phyloP scores from a whole-genome alignment of 37 sponge, comb jelly and placozoan species.

The Geodia barretti region DNA sequence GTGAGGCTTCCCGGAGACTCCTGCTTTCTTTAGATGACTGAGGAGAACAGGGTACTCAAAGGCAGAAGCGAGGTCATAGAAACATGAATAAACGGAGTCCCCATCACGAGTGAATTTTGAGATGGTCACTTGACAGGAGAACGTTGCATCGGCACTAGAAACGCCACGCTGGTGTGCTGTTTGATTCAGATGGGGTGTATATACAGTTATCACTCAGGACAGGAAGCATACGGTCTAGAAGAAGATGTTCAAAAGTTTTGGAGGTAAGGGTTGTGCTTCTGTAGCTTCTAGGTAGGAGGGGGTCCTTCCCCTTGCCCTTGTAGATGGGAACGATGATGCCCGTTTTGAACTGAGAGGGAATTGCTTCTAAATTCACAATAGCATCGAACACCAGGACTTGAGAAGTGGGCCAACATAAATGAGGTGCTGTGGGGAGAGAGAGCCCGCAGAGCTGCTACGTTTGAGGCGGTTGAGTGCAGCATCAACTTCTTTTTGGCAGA shows the following conservation, averaged over 20 bases:
- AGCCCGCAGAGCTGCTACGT: too few species aligned
- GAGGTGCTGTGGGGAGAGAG: too few species aligned
- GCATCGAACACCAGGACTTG: conserved; percentile 3
- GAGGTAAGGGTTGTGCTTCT: conserved; percentile 26
- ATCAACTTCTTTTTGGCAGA: too few species aligned
- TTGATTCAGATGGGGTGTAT: conserved; percentile 17
- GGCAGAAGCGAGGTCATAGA: conserved; percentile 10
- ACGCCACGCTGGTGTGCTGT: conserved; percentile 19
- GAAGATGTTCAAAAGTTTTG: conserved; percentile 13
- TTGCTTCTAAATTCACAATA: conserved; percentile 8
- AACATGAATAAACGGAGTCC: conserved; percentile 8
- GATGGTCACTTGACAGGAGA: neutral
- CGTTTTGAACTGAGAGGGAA: conserved; percentile 17
- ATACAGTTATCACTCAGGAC: too few species aligned
- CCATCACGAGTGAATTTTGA: neutral
- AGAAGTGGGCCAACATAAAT: too few species aligned
- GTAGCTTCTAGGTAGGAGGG: conserved; percentile 4
- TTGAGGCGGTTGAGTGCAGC: too few species aligned
- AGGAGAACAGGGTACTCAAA: conserved; percentile 14
- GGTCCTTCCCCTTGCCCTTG: conserved; percentile 33
- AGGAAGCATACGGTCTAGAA: conserved; percentile 7
- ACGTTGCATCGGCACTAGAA: conserved; percentile 9
- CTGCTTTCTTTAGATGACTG: neutral
- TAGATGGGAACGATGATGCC: conserved; percentile 10
- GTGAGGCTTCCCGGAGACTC: neutral